Evolutionary conservation across 2,797 vertebrate genomes (phyloP), one percentile per base, ranked within the genome.

Genomic region (Pagetopsis macropterus): DNA sequence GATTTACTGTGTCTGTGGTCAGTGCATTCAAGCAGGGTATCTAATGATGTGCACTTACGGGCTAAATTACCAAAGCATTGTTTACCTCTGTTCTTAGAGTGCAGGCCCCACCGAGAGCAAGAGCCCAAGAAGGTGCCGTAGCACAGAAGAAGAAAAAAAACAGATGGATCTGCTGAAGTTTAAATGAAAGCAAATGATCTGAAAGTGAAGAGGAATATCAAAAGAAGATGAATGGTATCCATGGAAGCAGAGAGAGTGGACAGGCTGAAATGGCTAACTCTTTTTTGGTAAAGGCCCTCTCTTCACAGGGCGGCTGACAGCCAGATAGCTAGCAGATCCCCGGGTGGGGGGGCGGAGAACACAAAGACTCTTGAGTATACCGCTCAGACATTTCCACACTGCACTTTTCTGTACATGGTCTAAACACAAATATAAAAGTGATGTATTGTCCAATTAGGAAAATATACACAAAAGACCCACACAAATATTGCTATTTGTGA

Each of bases 1-100:
- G 86, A 92, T 92, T 92, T 88, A 90, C 73, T 55, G 70, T 56
- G 70, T 87, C 80, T 81, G 82, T 74, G 91, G 91, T 84, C 87
- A 76, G 82, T 46, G 86, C 68, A 83, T 88, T 90, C 84, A 72
- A 37, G 79, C 49, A 0, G 71, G 78, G 79, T 81, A 63, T 82
- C 83, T 90, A 88, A 91, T 89, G 89, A 92, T 85, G 89, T 67
- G 79, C 89, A 87, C 85, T 91, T 86, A 85, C 12, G 52, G 86
- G 68, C 85, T 83, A 79, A 85, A 93, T 91, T 81, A 90, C 87
- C 72, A 63, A 51, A 66, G 65, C 79, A 81, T 82, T 92, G 90
- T 90, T 93, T 92, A 91, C 87, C 79, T 84, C 84, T 83, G 74
- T 66, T 78, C 64, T 64, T 48, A 65, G 69, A 81, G 82, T 41